Conservation (phyloP, 2,797 vertebrate species). For the Melanotaenia trifasciata region DNA sequence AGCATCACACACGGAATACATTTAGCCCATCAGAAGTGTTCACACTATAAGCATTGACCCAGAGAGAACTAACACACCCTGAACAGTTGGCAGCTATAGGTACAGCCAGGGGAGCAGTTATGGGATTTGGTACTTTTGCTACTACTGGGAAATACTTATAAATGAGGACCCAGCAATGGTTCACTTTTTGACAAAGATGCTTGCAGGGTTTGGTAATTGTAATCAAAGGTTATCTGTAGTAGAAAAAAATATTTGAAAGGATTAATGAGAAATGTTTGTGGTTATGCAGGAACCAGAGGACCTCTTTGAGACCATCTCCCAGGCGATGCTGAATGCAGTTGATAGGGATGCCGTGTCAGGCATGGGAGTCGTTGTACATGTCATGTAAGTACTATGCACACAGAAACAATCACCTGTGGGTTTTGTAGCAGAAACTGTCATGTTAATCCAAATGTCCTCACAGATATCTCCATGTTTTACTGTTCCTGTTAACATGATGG, state of each 20-base stretch:
- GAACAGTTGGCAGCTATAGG: too few relatives aligned
- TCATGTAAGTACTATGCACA: slow-evolving; percentile 88
- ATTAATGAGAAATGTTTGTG: slow-evolving; percentile 2
- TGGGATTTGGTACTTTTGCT: too few relatives aligned
- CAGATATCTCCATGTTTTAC: too few relatives aligned
- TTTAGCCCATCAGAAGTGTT: too few relatives aligned
- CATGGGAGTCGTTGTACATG: slow-evolving; percentile 95
- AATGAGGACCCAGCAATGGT: not conserved
- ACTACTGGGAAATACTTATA: too few relatives aligned
- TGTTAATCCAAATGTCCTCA: too few relatives aligned
- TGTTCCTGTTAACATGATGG: too few relatives aligned
- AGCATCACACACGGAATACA: slow-evolving; percentile 62
- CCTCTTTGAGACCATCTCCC: slow-evolving; percentile 97
- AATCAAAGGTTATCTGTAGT: not conserved
- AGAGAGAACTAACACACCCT: too few relatives aligned
- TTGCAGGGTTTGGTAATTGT: too few relatives aligned
- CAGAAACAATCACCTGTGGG: not conserved
- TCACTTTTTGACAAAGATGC: not conserved
- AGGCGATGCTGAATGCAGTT: slow-evolving; percentile 96
- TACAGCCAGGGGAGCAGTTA: too few relatives aligned
- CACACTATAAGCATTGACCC: too few relatives aligned
- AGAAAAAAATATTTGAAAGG: not conserved
- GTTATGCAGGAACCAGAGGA: slow-evolving; percentile 90
- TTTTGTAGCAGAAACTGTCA: too few relatives aligned
- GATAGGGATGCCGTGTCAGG: slow-evolving; percentile 96